Evolutionary conservation across 1,140 invertebrate genomes (phyloP), one percentile per base, ranked within the genome.

Genomic region (Pseudomyrmex dendroicus): DNA sequence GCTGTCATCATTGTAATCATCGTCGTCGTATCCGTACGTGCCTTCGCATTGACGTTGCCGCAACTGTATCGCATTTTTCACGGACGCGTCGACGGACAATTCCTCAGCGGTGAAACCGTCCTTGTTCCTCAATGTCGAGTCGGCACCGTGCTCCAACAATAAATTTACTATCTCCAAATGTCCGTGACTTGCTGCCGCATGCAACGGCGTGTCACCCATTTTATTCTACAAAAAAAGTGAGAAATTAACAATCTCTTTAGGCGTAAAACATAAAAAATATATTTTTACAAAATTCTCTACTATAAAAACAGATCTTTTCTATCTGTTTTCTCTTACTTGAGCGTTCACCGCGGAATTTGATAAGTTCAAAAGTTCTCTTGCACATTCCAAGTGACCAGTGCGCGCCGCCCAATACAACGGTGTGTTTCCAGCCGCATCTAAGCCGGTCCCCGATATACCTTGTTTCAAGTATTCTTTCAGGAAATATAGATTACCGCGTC

Each of bases 381-480:
- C 94, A 88, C 95, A 96, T 44, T 96, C 95, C 66, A 94, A 50
- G 76, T 95, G 95, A n/a, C 95, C 95, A 52, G 95, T 95, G 90
- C 96, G 95, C 48, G 95, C 93, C 57, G 96, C 96, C 96, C 96
- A 97, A 91, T 97, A 96, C 13, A 97, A 90, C 25, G 96, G 95
- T 64, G 96, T 97, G 61, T 96, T 96, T 10, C 96, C 96, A 77
- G 96, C 95, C 87, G 96, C 95, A 92, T 97, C 97, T 82, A 97
- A 92, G 74, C 95, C 95, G 88, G 97, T 97, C 17, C 96, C 95
- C 46, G 96, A 97, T 78, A 97, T 96, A 66, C 96, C 95, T 91
- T 96, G 95, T 67, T 90, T 90, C 9, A 97, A 89, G 89, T 96
- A 96, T 92, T 97, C 96, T 73, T 90, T 88, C 73, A 97, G 89